phyloP scores from a whole-genome alignment of 2,888 invertebrate genomes.

The Oscheius sp. region DNA sequence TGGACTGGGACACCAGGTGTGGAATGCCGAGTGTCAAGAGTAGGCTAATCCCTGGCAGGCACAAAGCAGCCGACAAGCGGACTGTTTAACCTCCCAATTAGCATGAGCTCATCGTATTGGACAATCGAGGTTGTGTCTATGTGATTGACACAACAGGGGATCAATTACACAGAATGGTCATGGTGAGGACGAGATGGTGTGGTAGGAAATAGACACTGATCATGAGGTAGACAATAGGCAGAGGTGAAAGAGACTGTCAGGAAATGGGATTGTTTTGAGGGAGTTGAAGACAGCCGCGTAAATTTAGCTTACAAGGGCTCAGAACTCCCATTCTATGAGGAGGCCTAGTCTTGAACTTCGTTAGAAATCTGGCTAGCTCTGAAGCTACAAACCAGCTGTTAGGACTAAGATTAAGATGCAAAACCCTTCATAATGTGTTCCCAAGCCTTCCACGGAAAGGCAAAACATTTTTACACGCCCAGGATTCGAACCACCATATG shows the following conservation, averaged over 20 bases:
- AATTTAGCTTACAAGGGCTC: neutral
- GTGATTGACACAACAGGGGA: conserved; percentile 6
- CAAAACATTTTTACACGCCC: too few species aligned
- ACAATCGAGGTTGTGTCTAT: neutral
- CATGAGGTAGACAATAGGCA: too few species aligned
- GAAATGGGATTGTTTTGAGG: neutral
- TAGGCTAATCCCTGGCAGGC: conserved; percentile 16
- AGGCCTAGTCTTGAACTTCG: neutral
- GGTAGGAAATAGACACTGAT: neutral
- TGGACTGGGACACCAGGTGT: conserved; percentile 11
- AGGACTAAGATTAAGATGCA: too few species aligned
- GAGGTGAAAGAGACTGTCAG: neutral
- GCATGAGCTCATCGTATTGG: conserved; percentile 18
- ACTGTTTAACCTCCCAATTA: conserved; percentile 33
- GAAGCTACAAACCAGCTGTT: too few species aligned
- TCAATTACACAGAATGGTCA: conserved; percentile 14
- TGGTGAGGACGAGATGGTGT: neutral
- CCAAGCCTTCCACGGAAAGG: too few species aligned
- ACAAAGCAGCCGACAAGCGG: conserved; percentile 26
- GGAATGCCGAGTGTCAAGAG: conserved; percentile 24
- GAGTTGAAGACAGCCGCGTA: too few species aligned
- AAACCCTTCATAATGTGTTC: too few species aligned
- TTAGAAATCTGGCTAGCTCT: neutral
- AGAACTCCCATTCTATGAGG: neutral
- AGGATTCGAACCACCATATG: too few species aligned